Evolutionary conservation across 2,888 invertebrate genomes (phyloP).

Genomic region (Apamea epomidion): DNA sequence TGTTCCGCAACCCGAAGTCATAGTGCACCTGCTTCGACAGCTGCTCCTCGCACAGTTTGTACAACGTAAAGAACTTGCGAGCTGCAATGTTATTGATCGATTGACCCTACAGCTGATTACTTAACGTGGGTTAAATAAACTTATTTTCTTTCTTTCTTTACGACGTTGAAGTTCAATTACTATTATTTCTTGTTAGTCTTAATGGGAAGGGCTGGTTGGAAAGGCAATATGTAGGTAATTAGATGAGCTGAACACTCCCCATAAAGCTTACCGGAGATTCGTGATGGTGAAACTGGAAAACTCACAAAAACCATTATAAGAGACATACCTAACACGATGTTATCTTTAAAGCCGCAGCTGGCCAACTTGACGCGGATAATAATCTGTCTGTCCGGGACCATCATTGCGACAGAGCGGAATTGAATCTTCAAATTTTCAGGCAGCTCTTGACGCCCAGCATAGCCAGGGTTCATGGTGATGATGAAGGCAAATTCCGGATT

Average conservation of each 20-base stretch:
- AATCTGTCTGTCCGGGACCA: constrained; percentile 98
- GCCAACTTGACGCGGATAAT: constrained; percentile 97
- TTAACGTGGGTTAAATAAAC: too few relatives aligned
- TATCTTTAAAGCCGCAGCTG: constrained; percentile 97
- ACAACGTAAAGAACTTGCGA: constrained; percentile 96
- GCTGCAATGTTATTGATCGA: constrained; percentile 73
- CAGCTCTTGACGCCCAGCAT: constrained; percentile 97
- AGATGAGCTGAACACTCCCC: not conserved
- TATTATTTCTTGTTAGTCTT: not conserved
- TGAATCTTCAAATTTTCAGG: constrained; percentile 97
- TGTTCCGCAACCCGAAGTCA: constrained; percentile 96
- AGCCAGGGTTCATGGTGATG: constrained; percentile 97
- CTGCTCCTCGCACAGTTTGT: constrained; percentile 97
- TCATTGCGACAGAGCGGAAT: constrained; percentile 97
- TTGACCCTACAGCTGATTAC: not conserved
- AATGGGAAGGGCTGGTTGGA: not conserved
- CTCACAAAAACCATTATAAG: not conserved
- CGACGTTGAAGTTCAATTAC: not conserved
- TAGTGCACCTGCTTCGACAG: constrained; percentile 97
- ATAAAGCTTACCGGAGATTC: not conserved
- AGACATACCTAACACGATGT: constrained; percentile 91
- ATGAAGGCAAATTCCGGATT: constrained; percentile 97
- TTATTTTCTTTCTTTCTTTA: too few relatives aligned
- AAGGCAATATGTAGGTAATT: too few relatives aligned
- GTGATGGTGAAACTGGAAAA: not conserved